Conservation (phyloP, 2,797 vertebrate genomes). For the Oryzias sinensis region DNA sequence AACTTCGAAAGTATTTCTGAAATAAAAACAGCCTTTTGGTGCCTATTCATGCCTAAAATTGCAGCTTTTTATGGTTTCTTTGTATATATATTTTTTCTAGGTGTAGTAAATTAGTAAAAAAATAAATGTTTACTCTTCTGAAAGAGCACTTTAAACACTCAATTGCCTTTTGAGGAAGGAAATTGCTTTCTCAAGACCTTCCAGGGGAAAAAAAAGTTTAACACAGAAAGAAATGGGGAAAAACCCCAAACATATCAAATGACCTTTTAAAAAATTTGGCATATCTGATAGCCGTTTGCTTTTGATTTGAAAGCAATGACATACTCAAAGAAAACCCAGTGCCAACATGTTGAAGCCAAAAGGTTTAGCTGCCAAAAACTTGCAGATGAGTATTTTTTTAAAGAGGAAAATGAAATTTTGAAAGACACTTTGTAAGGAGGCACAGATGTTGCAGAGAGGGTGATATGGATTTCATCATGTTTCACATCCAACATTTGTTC, state of each 20-base stretch:
- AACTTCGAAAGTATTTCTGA: too few relatives aligned
- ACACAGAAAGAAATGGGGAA: background rate
- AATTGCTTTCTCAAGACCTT: background rate
- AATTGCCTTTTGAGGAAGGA: background rate
- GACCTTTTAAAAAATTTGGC: background rate
- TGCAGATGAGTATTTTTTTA: constrained; percentile 25
- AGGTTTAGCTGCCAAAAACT: constrained; percentile 20
- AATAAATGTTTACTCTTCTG: background rate
- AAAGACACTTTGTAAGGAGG: constrained; percentile 34
- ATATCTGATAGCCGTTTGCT: constrained; percentile 1
- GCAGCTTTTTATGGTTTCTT: too few relatives aligned
- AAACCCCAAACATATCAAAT: background rate
- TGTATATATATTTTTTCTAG: background rate
- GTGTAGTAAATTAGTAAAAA: background rate
- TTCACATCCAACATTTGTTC: constrained; percentile 25
- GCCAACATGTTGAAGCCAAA: constrained; percentile 15
- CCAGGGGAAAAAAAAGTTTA: too few relatives aligned
- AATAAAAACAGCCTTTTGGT: too few relatives aligned
- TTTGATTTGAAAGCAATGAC: constrained; percentile 2
- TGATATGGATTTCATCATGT: constrained; percentile 44
- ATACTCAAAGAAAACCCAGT: constrained; percentile 13
- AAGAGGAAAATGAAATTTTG: constrained; percentile 29
- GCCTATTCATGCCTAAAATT: too few relatives aligned
- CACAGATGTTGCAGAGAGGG: constrained; percentile 40
- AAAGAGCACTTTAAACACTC: background rate